These are phyloP conservation scores for Lepilemur ruficaudatus DNA, from an alignment of 2,797 vertebrate species.

Conservation along the genomic window DNA sequence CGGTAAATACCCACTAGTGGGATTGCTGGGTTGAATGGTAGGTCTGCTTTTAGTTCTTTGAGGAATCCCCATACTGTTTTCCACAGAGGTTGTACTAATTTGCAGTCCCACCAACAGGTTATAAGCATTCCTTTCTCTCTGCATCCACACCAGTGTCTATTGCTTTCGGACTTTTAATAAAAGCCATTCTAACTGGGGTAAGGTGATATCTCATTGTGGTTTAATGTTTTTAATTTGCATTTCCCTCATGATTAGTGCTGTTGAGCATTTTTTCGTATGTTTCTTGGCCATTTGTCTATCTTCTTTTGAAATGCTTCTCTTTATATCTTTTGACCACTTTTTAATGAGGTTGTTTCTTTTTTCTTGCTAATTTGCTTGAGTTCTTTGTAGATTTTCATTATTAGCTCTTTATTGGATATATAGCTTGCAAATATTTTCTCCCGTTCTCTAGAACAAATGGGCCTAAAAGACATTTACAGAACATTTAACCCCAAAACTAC, in stretches of 20 bases:
- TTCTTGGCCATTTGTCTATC: neutral
- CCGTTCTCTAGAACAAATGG: neutral
- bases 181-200: neutral
- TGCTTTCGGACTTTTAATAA: neutral
- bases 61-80: neutral
- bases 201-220: neutral
- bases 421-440: neutral
- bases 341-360: neutral
- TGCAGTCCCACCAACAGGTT: neutral
- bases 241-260: neutral
- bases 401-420: neutral
- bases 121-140: neutral
- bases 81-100: neutral
- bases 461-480: neutral
- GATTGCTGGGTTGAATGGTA: neutral
- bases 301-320: neutral
- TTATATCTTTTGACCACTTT: neutral
- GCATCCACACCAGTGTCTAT: neutral
- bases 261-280: neutral
- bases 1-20: neutral
- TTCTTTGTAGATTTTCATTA: neutral
- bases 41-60: neutral
- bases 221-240: neutral
- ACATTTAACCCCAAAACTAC: neutral
- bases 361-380: neutral